Evolutionary conservation across 2,888 invertebrate species (phyloP), one percentile per base, ranked within the genome.

Genomic region (Clivina fossor): DNA sequence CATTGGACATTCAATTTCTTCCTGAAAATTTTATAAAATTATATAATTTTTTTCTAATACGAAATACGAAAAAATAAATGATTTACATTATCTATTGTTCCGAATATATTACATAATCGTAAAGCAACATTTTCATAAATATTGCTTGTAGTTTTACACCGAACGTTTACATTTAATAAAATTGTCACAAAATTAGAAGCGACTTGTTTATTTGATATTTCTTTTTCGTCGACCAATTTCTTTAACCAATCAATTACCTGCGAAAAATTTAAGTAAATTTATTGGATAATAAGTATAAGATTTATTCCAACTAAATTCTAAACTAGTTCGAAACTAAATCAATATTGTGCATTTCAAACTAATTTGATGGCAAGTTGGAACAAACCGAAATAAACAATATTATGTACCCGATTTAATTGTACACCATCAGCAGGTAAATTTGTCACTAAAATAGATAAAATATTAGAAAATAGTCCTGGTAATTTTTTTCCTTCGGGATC

Each of bases 61-160:
- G 18, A 50, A 47, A 20, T 44, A 40, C 19, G 57, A 3, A 47
- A 56, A 46, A 37, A 53, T 35, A 13, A 61, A 63, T n/a, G n/a
- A n/a, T n/a, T 68, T 68, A 77, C 78, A 58, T 75, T 72, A 61
- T 73, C 72, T 32, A 78, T 69, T 13, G 71, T 69, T 16, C 76
- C 78, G 46, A 75, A 68, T 59, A 73, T 64, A 41, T 69, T 65
- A 20, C 74, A 74, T 28, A 80, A 61, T 58, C 75, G 74, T 11
- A 69, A 53, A 19, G 76, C 74, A 41, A 78, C 62, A 47, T 74
- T 71, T 59, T 76, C 74, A 41, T 78, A 70, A 8, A 76, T 56
- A 2, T 67, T 66, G 43, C 72, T 64, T 56, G 70, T 69, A 13
- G 68, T 64, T 63, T 73, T 74, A 56, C 69, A 71, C 48, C 69